Conservation (phyloP, 2,888 invertebrate species). For the Drosophila kambysellisi region DNA sequence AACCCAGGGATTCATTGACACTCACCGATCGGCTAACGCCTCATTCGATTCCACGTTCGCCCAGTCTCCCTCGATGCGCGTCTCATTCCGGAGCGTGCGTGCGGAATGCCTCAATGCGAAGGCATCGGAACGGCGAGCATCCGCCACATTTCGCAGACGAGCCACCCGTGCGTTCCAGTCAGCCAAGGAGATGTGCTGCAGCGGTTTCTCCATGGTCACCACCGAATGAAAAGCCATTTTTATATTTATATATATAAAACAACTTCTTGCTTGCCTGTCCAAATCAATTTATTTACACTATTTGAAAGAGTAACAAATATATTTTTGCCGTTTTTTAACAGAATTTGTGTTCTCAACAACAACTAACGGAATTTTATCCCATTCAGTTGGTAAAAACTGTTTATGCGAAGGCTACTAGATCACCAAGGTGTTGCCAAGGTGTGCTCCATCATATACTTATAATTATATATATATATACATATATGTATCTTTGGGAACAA, state of each 20-base stretch:
- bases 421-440: conserved; percentile 42
- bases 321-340: conserved; percentile 1
- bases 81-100: conserved; percentile 90
- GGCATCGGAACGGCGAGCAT: conserved; percentile 89
- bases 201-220: conserved; percentile 88
- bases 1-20: too few relatives aligned
- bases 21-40: conserved; percentile 88
- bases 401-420: conserved; percentile 44
- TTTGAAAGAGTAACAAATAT: neutral
- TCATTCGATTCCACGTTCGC: conserved; percentile 92
- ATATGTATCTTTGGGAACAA: neutral
- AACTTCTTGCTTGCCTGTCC: neutral
- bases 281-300: conserved; percentile 3
- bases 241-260: neutral
- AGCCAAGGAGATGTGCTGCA: conserved; percentile 89
- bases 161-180: conserved; percentile 91
- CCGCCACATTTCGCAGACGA: conserved; percentile 89
- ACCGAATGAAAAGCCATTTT: conserved; percentile 85
- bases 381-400: conserved; percentile 8
- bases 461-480: neutral
- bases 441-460: neutral
- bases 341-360: conserved; percentile 29
- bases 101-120: conserved; percentile 90
- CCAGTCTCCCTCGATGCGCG: conserved; percentile 91
- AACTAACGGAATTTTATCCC: conserved; percentile 15